Evolutionary conservation across 2,113 vertebrate genomes (phyloP).

Genomic region (Bubo bubo): DNA sequence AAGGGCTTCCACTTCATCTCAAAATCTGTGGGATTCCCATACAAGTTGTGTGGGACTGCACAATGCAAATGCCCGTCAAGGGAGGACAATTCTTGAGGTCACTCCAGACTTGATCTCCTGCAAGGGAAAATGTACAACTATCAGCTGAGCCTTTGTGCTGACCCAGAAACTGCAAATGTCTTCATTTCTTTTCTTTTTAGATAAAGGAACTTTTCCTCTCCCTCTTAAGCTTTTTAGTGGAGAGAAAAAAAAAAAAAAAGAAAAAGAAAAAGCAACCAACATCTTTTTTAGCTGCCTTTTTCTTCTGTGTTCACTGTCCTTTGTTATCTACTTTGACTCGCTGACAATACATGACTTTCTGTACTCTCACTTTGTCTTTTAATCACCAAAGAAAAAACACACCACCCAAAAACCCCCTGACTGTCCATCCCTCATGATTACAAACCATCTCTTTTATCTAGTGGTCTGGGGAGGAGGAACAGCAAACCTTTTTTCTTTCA

Average conservation of each 20-base stretch:
- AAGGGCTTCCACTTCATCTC: neutral
- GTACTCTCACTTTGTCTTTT: slow-evolving; percentile 37
- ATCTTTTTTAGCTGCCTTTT: slow-evolving; percentile 51
- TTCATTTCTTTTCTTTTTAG: slow-evolving; percentile 67
- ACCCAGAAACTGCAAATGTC: slow-evolving; percentile 65
- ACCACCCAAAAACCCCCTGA: neutral
- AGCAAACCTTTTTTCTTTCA: slow-evolving; percentile 26
- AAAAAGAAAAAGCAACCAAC: neutral
- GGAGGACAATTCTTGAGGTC: slow-evolving; percentile 32
- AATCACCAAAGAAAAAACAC: slow-evolving; percentile 28
- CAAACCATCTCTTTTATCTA: slow-evolving; percentile 49
- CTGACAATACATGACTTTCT: slow-evolving; percentile 51
- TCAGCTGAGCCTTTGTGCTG: slow-evolving; percentile 55
- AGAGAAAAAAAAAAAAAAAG: neutral
- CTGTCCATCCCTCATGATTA: slow-evolving; percentile 54
- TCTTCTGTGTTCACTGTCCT: slow-evolving; percentile 45
- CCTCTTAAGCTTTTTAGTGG: slow-evolving; percentile 55
- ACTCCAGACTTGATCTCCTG: neutral
- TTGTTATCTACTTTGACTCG: slow-evolving; percentile 70
- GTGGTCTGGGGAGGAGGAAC: slow-evolving; percentile 27
- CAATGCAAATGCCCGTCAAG: neutral
- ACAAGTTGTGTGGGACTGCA: neutral
- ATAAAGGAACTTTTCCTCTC: slow-evolving; percentile 60
- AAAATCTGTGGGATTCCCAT: neutral
- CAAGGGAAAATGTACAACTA: neutral